Evolutionary conservation across 2,113 vertebrate genomes (phyloP).

Genomic region (cat (Felis catus)): DNA sequence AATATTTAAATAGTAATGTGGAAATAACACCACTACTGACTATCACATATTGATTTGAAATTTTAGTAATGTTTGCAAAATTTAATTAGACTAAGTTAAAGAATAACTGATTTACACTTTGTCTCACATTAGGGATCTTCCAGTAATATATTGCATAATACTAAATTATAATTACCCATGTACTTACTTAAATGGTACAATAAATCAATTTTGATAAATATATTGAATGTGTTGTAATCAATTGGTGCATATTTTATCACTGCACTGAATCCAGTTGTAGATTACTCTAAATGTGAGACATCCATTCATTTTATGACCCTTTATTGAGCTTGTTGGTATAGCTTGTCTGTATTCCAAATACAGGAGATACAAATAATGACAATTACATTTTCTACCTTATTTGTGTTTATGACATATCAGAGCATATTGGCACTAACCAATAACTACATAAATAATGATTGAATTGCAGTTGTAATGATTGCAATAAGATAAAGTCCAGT

Average conservation of each 20-base stretch:
- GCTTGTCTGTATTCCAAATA: not conserved
- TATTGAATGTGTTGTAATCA: not conserved
- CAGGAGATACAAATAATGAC: not conserved
- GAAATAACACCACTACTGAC: not conserved
- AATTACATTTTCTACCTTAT: not conserved
- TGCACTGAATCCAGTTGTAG: not conserved
- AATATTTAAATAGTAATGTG: not conserved
- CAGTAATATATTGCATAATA: not conserved
- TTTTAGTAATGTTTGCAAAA: not conserved
- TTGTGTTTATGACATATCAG: not conserved
- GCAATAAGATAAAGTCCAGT: not conserved
- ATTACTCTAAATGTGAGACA: not conserved
- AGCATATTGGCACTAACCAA: not conserved
- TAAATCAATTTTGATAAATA: not conserved
- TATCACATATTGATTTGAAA: not conserved
- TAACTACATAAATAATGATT: not conserved
- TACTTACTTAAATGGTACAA: not conserved
- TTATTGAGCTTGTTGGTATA: not conserved
- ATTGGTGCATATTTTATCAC: not conserved
- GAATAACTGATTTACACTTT: not conserved
- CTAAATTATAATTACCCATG: not conserved
- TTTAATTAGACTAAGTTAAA: not conserved
- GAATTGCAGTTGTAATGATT: not conserved
- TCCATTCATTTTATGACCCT: not conserved
- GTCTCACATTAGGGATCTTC: not conserved